A percentile compares a stretch with the other conserved stretches of the same genome.
These are phyloP conservation scores for Tonatia bakeri DNA, from an alignment of 2,113 vertebrate genomes.

Conservation along the genomic window DNA sequence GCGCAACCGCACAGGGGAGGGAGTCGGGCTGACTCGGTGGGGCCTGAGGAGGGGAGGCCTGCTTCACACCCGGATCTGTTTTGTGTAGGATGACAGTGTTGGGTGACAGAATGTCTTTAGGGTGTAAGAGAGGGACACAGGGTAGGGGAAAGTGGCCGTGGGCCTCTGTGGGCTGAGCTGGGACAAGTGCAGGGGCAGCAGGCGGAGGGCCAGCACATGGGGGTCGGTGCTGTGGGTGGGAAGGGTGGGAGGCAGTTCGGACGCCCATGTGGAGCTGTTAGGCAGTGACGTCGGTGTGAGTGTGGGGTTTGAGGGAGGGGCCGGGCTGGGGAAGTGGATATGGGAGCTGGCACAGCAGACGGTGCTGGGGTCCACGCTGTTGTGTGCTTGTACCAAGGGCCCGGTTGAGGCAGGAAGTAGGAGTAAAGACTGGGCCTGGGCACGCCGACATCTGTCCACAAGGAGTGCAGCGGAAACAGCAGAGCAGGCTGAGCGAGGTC, in stretches of 20 bases:
- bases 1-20: background rate
- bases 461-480: background rate
- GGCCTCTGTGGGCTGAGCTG: background rate
- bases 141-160: background rate
- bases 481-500: background rate
- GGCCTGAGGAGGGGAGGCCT: background rate
- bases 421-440: background rate
- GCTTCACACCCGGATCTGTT: background rate
- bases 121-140: background rate
- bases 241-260: background rate
- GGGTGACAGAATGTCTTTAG: background rate
- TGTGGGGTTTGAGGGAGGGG: background rate
- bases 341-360: background rate
- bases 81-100: background rate
- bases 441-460: background rate
- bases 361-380: background rate
- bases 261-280: background rate
- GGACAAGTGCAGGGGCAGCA: background rate
- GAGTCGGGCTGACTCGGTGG: background rate
- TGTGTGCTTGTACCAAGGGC: too few species aligned
- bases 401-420: background rate
- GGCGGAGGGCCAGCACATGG: too few species aligned
- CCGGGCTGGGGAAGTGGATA: background rate
- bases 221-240: background rate
- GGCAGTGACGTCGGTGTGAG: background rate